A percentile compares a stretch with the other conserved stretches of the same genome.
phyloP scores from a whole-genome alignment of 2,888 invertebrate species.

The Epinotia brunnichana region DNA sequence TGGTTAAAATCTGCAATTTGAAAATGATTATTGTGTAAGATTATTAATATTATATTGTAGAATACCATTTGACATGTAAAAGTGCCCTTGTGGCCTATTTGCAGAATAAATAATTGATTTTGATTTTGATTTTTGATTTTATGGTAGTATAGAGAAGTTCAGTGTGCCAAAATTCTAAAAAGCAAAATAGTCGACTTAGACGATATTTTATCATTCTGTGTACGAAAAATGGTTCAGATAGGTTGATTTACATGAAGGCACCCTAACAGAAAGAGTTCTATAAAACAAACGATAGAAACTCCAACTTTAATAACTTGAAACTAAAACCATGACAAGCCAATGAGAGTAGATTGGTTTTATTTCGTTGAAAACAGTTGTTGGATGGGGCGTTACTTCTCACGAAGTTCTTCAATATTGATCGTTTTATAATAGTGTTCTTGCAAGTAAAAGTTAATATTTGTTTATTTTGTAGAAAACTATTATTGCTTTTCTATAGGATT shows the following conservation, averaged over 20 bases:
- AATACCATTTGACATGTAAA: no score
- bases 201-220: no score
- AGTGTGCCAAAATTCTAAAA: not conserved
- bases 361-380: not conserved
- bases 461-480: not conserved
- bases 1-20: no score
- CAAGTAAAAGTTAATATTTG: not conserved
- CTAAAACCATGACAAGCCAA: conserved; percentile 93
- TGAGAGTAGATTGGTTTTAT: conserved; percentile 82
- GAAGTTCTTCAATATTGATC: not conserved
- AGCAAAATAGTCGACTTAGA: not conserved
- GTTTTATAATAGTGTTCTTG: not conserved
- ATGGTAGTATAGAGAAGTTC: not conserved
- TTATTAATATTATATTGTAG: no score
- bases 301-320: conserved; percentile 96
- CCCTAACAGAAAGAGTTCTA: conserved; percentile 59
- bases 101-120: no score
- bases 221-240: not conserved
- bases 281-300: conserved; percentile 93
- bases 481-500: no score
- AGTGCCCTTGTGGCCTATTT: no score
- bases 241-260: not conserved
- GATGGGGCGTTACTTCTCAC: conserved; percentile 5
- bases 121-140: no score
- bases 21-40: no score